Evolutionary conservation across 2,113 vertebrate genomes (phyloP).

Genomic region (Syrrhaptes paradoxus): DNA sequence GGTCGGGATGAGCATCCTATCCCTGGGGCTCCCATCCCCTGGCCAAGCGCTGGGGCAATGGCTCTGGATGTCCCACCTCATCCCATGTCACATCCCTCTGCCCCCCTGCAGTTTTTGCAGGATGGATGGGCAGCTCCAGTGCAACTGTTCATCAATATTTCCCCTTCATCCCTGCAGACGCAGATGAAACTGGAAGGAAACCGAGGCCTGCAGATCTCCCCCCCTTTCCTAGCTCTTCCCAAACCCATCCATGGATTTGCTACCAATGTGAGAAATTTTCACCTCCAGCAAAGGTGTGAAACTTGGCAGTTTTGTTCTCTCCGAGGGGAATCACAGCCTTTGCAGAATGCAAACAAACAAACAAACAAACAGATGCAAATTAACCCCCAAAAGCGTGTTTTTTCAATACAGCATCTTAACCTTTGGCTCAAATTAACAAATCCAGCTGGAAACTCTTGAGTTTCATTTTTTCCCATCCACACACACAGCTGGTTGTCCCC

Average conservation of each 20-base stretch:
- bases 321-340: slow-evolving; percentile 42
- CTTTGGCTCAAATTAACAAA: slow-evolving; percentile 53
- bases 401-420: background rate
- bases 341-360: slow-evolving; percentile 61
- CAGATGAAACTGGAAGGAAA: slow-evolving; percentile 28
- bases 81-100: background rate
- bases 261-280: slow-evolving; percentile 65
- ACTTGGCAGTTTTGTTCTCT: slow-evolving; percentile 49
- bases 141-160: background rate
- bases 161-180: background rate
- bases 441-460: slow-evolving; percentile 25
- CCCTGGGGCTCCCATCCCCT: background rate
- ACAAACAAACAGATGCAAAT: slow-evolving; percentile 46
- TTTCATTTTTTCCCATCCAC: background rate
- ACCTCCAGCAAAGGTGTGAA: slow-evolving; percentile 70
- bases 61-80: background rate
- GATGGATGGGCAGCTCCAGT: background rate
- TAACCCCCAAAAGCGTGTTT: background rate
- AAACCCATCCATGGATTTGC: slow-evolving; percentile 18
- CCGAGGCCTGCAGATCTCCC: background rate
- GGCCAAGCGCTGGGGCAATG: background rate
- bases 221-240: background rate
- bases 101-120: background rate
- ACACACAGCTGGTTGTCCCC: background rate
- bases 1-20: background rate